Evolutionary conservation across 2,797 vertebrate genomes (phyloP).

Genomic region (Oreochromis grahami): DNA sequence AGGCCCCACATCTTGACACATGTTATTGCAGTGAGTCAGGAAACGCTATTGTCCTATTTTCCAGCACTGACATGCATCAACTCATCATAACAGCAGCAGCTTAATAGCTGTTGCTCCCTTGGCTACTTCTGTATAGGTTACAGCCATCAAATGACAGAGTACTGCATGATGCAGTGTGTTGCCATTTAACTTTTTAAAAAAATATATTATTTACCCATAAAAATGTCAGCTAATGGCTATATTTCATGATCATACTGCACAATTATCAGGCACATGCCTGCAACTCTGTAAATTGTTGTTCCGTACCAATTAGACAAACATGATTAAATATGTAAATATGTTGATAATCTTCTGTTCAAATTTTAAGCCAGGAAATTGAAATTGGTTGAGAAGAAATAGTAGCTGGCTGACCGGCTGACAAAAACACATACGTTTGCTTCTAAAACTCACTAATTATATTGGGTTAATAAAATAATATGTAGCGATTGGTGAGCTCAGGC

Average conservation of each 20-base stretch:
- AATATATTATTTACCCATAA: not conserved
- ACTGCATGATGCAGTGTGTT: not conserved
- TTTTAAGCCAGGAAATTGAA: not conserved
- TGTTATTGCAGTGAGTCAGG: not conserved
- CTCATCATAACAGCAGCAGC: not conserved
- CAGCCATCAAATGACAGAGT: not conserved
- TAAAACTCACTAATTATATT: not conserved
- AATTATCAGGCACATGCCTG: not conserved
- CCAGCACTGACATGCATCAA: not conserved
- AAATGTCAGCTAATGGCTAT: not conserved
- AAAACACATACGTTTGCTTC: not conserved
- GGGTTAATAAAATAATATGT: not conserved
- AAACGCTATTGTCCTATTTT: not conserved
- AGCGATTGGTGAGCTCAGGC: not conserved
- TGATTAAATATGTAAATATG: not conserved
- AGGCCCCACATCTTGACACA: not conserved
- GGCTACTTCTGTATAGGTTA: not conserved
- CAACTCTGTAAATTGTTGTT: not conserved
- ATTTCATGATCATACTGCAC: not conserved
- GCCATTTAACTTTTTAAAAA: not conserved
- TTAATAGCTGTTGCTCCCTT: not conserved
- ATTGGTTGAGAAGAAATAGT: not conserved
- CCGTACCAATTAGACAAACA: rapidly evolving
- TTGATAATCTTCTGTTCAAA: not conserved
- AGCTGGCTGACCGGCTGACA: not conserved